phyloP scores from a whole-genome alignment of 2,797 vertebrate genomes.

The Taenioides sp. region DNA sequence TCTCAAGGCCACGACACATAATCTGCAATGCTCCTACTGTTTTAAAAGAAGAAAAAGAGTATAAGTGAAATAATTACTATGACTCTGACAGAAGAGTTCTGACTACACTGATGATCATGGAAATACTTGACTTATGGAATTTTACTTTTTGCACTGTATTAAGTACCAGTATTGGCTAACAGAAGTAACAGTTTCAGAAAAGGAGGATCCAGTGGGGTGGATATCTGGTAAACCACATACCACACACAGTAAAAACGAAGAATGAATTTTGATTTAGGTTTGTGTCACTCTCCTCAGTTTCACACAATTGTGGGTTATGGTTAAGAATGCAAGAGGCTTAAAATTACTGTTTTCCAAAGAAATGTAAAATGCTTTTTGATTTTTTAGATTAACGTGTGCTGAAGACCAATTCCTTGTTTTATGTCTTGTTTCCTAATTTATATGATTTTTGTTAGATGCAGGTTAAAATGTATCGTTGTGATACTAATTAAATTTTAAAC shows the following conservation, averaged over 20 bases:
- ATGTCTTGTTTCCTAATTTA: no score
- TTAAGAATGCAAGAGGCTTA: no score
- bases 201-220: neutral
- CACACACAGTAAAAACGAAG: neutral
- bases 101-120: neutral
- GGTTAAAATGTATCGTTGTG: no score
- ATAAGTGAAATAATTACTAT: slow-evolving; percentile 69
- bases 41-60: slow-evolving; percentile 61
- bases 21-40: slow-evolving; percentile 86
- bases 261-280: neutral
- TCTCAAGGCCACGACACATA: slow-evolving; percentile 92
- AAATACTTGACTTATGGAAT: neutral
- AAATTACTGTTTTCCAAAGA: no score
- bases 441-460: no score
- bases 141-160: neutral
- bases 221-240: neutral
- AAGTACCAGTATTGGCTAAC: neutral
- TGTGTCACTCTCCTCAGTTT: slow-evolving; percentile 1
- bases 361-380: no score
- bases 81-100: slow-evolving; percentile 7
- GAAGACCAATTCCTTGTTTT: no score
- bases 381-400: no score
- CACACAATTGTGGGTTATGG: neutral
- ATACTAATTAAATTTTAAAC: no score
- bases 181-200: neutral